phyloP scores from a whole-genome alignment of 2,888 invertebrate genomes.

The Hyalella azteca region DNA sequence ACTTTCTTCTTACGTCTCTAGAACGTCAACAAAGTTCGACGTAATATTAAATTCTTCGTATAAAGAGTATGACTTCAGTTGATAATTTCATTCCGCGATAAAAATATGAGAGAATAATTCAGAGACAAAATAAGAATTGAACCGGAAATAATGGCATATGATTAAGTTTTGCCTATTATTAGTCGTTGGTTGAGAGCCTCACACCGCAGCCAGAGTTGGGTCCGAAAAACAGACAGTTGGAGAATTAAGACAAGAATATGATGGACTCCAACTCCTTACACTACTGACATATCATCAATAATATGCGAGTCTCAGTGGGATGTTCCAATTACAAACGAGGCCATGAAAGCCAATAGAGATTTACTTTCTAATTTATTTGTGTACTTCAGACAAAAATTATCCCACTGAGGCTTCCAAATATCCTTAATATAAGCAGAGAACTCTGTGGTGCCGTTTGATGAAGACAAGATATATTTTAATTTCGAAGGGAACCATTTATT shows the following conservation, averaged over 20 bases:
- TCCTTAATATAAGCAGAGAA: neutral
- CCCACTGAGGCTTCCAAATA: neutral
- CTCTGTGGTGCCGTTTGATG: too few species aligned
- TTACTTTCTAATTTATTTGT: too few species aligned
- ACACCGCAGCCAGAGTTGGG: slow-evolving; percentile 7
- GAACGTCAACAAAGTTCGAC: neutral
- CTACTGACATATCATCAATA: neutral
- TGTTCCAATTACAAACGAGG: too few species aligned
- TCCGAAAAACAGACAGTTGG: neutral
- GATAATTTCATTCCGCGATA: neutral
- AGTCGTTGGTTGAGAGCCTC: slow-evolving; percentile 27
- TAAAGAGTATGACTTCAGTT: neutral
- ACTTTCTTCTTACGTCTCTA: too few species aligned
- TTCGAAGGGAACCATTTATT: too few species aligned
- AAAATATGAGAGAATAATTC: neutral
- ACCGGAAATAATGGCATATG: neutral
- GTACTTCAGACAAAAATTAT: neutral
- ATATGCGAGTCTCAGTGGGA: neutral
- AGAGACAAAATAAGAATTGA: neutral
- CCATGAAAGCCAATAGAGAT: too few species aligned
- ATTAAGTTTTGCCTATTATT: neutral
- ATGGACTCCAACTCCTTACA: neutral
- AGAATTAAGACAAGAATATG: neutral
- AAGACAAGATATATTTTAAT: too few species aligned
- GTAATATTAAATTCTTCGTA: neutral